These are phyloP conservation scores for Drosophila fulvimacula DNA, from an alignment of 2,888 invertebrate genomes.

Conservation along the genomic window DNA sequence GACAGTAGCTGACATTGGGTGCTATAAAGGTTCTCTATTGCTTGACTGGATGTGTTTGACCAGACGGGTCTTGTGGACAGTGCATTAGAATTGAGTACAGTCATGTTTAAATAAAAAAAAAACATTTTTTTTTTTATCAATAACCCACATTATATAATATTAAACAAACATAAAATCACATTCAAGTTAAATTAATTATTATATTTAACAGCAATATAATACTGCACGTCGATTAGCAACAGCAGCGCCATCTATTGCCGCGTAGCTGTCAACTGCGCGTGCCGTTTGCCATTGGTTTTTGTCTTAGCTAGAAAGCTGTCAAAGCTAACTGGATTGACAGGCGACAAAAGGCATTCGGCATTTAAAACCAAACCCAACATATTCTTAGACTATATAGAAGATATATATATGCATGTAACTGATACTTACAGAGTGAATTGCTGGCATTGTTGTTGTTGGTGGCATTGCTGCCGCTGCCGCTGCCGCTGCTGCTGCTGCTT, in stretches of 20 bases:
- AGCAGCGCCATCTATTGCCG: conserved; percentile 46
- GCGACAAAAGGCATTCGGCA: not conserved
- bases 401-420: conserved; percentile 1
- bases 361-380: not conserved
- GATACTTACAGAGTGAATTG: conserved; percentile 76
- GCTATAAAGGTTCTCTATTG: not conserved
- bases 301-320: conserved; percentile 74
- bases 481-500: conserved; percentile 77
- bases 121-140: too few relatives aligned
- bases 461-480: conserved; percentile 68
- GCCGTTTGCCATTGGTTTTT: conserved; percentile 45
- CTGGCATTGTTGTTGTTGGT: conserved; percentile 59
- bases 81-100: not conserved
- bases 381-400: not conserved
- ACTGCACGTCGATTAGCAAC: not conserved
- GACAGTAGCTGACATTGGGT: too few relatives aligned
- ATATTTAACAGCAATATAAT: not conserved
- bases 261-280: not conserved
- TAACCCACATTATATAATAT: too few relatives aligned
- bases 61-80: not conserved
- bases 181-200: not conserved
- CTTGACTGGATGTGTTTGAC: not conserved
- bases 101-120: too few relatives aligned
- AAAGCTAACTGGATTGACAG: conserved; percentile 51
- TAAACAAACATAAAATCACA: too few relatives aligned